phyloP scores from a whole-genome alignment of 2,888 invertebrate species.

The Girardia tigrina region DNA sequence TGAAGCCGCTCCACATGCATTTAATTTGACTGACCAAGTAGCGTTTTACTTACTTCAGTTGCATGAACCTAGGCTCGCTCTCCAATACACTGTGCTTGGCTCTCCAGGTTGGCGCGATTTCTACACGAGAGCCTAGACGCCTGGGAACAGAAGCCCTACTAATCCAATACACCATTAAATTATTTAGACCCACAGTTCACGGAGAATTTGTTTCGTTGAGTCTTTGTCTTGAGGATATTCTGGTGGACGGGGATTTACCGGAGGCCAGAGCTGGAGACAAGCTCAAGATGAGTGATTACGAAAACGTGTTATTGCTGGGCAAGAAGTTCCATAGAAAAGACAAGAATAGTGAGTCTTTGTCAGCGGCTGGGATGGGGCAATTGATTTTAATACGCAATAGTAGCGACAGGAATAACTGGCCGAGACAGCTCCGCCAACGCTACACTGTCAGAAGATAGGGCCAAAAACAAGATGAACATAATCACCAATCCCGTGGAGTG shows the following conservation, averaged over 20 bases:
- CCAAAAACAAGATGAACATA: background rate
- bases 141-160: too few species aligned
- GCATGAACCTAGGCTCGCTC: too few species aligned
- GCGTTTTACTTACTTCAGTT: too few species aligned
- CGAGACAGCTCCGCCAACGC: background rate
- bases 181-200: conserved; percentile 28
- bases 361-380: background rate
- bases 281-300: conserved; percentile 46
- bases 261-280: conserved; percentile 48
- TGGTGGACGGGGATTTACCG: conserved; percentile 41
- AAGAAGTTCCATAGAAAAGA: conserved; percentile 42
- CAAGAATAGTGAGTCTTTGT: conserved; percentile 37
- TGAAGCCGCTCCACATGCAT: too few species aligned
- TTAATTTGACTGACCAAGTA: too few species aligned
- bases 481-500: conserved; percentile 43
- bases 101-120: too few species aligned
- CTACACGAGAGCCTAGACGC: too few species aligned
- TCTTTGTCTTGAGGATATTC: conserved; percentile 33
- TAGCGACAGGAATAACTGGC: background rate
- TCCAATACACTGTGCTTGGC: too few species aligned
- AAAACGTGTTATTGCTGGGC: conserved; percentile 47
- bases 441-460: background rate
- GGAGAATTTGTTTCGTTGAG: conserved; percentile 33
- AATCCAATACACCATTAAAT: too few species aligned
- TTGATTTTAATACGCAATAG: background rate